Percentiles rank a stretch among this genome's conserved stretches.
These are phyloP conservation scores for Micrasema longulum DNA, from an alignment of 1,140 invertebrate genomes.

Conservation along the genomic window DNA sequence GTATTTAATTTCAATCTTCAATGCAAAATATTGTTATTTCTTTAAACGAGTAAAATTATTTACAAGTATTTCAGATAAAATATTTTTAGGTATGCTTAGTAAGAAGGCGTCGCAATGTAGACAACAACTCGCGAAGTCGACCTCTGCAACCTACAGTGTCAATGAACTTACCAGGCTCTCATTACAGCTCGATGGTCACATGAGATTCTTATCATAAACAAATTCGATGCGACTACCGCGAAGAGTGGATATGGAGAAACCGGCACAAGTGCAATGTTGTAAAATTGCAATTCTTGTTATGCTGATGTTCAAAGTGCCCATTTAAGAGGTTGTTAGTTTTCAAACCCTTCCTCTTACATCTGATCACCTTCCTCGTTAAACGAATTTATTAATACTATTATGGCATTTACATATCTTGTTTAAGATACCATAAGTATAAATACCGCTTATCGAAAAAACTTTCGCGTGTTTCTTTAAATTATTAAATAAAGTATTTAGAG, in stretches of 20 bases:
- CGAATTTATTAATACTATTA: not conserved
- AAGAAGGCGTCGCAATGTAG: not conserved
- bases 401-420: too few relatives aligned
- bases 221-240: constrained; percentile 47
- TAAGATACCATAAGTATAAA: too few relatives aligned
- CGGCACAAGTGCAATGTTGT: constrained; percentile 24
- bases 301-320: constrained; percentile 21
- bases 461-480: too few relatives aligned
- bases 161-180: constrained; percentile 34
- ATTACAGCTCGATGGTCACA: constrained; percentile 44
- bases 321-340: constrained; percentile 8
- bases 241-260: constrained; percentile 27
- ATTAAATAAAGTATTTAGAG: constrained; percentile 22
- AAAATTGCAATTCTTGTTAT: constrained; percentile 41
- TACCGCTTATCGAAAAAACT: too few relatives aligned
- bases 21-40: too few relatives aligned
- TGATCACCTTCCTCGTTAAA: constrained; percentile 20
- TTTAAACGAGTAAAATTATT: too few relatives aligned
- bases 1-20: too few relatives aligned
- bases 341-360: constrained; percentile 4
- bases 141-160: constrained; percentile 20
- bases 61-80: too few relatives aligned
- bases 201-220: constrained; percentile 48
- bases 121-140: constrained; percentile 5
- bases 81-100: too few relatives aligned